phyloP scores from a whole-genome alignment of 2,797 vertebrate species.

The Galago senegalensis region DNA sequence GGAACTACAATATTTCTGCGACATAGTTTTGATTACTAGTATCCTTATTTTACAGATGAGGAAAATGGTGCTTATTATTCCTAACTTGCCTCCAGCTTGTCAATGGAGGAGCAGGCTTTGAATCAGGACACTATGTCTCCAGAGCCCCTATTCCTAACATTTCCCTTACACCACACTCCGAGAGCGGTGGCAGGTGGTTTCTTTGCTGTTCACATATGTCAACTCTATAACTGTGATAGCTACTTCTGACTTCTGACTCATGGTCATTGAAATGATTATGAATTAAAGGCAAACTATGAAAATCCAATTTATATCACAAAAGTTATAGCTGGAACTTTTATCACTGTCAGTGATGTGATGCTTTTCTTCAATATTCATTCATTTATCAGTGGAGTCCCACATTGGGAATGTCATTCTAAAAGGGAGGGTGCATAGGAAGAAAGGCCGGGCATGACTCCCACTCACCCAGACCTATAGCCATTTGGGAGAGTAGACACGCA shows the following conservation, averaged over 20 bases:
- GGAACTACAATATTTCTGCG: not conserved
- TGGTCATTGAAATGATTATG: too few relatives aligned
- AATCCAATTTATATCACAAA: too few relatives aligned
- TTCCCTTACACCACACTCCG: not conserved
- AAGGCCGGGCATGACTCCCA: not conserved
- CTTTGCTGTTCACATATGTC: not conserved
- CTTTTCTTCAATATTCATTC: conserved; percentile 28
- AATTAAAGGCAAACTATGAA: too few relatives aligned
- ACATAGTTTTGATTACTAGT: not conserved
- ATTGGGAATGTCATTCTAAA: not conserved
- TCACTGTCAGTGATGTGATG: not conserved
- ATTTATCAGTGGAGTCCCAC: not conserved
- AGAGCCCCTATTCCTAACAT: not conserved
- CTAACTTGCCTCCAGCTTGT: not conserved
- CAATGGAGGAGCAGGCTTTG: not conserved
- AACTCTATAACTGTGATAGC: too few relatives aligned
- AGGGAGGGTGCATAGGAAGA: not conserved
- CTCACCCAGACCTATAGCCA: not conserved
- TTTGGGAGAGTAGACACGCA: not conserved
- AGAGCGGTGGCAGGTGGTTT: not conserved
- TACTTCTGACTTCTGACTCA: too few relatives aligned
- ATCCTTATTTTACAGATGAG: not conserved
- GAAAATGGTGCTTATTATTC: not conserved
- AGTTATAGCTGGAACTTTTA: too few relatives aligned
- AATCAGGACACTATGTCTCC: not conserved